Evolutionary conservation across 2,113 vertebrate species (phyloP), one percentile per base, ranked within the genome.

Genomic region (Grus americana): DNA sequence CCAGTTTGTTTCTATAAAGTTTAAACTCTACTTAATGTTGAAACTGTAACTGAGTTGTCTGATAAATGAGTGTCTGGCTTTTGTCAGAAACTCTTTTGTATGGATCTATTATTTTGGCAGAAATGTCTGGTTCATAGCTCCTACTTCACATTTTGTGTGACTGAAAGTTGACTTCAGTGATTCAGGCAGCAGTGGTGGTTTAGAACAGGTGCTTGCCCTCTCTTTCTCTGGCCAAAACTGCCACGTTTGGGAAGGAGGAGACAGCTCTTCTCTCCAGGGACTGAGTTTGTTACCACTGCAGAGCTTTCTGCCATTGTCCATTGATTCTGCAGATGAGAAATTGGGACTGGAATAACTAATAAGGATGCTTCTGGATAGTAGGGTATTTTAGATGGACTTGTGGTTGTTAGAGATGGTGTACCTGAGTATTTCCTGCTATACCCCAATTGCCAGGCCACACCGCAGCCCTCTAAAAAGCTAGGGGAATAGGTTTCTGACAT

Each of bases 361-460:
- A 13, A n/a, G 6, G 24, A 22, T 23, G 6, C 30, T 74, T 36
- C 17, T 61, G 71, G 15, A 0, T 5, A 21, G 26, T 27, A 32
- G 15, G 29, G 14, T 50, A 32, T 30, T 55, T 32, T 20, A 38
- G 61, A 17, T 71, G 27, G 14, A 6, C 70, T 85, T 79, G 40
- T 70, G 17, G 4, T 27, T 70, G 49, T 52, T 42, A 42, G 29
- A 38, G 6, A 9, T 11, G 20, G 16, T 18, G n/a, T 24, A 14
- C 29, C 32, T 15, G 84, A 34, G 38, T 23, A 5, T 70, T 46
- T 36, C 9, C 24, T 58, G 24, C 54, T 16, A 5, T 46, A 9
- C 12, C 23, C 29, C 3, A 2, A 4, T 14, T 38, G 36, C 20
- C 6, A 11, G 66, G 34, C 57, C 59, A 12, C 5, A 0, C 30